phyloP scores from a whole-genome alignment of 1,140 invertebrate genomes.

The Nasonia giraulti region DNA sequence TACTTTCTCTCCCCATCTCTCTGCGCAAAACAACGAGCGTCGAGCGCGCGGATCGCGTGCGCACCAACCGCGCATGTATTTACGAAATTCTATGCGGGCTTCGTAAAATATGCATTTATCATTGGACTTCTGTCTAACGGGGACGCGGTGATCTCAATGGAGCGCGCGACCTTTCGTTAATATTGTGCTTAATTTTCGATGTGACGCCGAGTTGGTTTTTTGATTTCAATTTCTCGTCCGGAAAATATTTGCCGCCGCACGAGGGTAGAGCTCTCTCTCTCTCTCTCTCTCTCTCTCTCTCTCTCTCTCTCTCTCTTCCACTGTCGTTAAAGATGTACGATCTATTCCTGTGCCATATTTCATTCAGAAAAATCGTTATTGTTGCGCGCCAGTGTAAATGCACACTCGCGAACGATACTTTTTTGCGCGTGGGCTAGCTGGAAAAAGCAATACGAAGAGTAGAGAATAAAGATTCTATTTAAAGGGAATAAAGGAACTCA shows the following conservation, averaged over 20 bases:
- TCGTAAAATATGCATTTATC: background rate
- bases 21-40: background rate
- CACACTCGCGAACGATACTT: background rate
- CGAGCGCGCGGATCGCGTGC: background rate
- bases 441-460: background rate
- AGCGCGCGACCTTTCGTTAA: background rate
- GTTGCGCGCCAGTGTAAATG: background rate
- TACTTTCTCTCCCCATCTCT: background rate
- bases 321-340: constrained; percentile 1
- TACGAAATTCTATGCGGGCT: background rate
- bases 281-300: too few species aligned
- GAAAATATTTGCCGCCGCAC: background rate
- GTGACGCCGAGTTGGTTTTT: background rate
- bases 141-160: background rate
- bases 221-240: background rate
- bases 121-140: background rate
- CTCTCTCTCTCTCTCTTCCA: background rate
- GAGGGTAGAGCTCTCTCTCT: too few species aligned
- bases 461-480: constrained; percentile 13
- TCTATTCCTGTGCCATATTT: background rate
- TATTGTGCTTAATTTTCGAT: background rate
- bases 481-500: constrained; percentile 11
- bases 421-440: background rate
- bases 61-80: background rate
- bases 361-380: constrained; percentile 4